Percentiles rank a stretch among this genome's conserved stretches.
These are phyloP conservation scores for Forficula auricularia DNA, from an alignment of 1,140 invertebrate genomes.

Conservation along the genomic window DNA sequence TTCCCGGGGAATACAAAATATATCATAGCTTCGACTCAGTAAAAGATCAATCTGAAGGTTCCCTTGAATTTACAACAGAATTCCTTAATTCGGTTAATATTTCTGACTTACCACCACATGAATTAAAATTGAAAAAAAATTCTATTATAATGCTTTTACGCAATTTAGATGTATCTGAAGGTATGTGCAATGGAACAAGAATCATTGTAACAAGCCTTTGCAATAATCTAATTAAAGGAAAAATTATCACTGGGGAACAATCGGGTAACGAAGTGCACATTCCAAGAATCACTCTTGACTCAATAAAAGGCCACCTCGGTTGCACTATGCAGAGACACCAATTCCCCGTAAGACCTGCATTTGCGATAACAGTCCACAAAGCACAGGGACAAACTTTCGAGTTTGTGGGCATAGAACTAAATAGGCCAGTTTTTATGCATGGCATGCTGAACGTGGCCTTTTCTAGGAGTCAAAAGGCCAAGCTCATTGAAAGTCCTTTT, in stretches of 20 bases:
- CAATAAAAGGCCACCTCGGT: background rate
- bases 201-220: background rate
- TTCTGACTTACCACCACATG: constrained; percentile 7
- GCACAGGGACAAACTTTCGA: constrained; percentile 23
- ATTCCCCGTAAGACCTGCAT: constrained; percentile 25
- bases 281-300: background rate
- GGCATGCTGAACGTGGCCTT: constrained; percentile 23
- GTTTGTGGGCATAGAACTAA: constrained; percentile 13
- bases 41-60: constrained; percentile 11
- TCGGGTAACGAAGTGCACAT: background rate
- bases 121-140: constrained; percentile 11
- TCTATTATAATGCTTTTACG: constrained; percentile 3
- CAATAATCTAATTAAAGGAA: background rate
- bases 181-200: constrained; percentile 7
- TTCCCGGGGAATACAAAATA: constrained; percentile 7
- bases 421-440: constrained; percentile 17
- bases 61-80: constrained; percentile 8
- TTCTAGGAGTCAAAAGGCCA: constrained; percentile 8
- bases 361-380: constrained; percentile 29
- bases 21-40: constrained; percentile 3
- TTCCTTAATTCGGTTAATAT: constrained; percentile 1
- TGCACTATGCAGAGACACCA: constrained; percentile 21
- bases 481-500: background rate
- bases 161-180: constrained; percentile 4
- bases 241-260: background rate